Evolutionary conservation across 2,113 vertebrate species (phyloP).

Genomic region (Austrofundulus limnaeus): DNA sequence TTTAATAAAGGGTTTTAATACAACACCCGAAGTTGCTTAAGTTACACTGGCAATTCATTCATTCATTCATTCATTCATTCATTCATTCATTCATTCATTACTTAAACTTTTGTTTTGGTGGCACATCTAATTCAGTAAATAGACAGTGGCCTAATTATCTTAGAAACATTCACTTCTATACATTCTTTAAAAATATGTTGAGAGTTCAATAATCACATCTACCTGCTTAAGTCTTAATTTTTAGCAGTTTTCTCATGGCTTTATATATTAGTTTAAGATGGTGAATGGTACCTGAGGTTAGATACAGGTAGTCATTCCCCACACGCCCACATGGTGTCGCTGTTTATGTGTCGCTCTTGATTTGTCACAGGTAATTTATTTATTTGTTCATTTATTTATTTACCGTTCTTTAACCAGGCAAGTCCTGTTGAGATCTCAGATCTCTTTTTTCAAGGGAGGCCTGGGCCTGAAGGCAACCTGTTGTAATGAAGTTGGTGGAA

Average conservation of each 20-base stretch:
- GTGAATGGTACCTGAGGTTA: slow-evolving; percentile 6
- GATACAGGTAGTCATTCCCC: slow-evolving; percentile 13
- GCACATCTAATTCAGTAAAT: neutral
- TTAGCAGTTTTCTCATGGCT: neutral
- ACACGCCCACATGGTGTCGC: slow-evolving; percentile 60
- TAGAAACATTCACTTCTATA: neutral
- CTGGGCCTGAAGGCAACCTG: too few species aligned
- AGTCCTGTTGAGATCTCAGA: too few species aligned
- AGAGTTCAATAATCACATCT: neutral
- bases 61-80: slow-evolving; percentile 8
- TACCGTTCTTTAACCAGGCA: too few species aligned
- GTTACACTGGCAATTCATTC: neutral
- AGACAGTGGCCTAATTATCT: neutral
- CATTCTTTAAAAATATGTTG: neutral
- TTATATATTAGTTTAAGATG: neutral
- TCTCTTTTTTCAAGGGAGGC: too few species aligned
- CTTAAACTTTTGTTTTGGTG: neutral
- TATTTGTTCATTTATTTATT: too few species aligned
- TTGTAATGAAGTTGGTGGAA: too few species aligned
- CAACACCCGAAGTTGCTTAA: too few species aligned
- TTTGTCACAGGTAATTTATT: neutral
- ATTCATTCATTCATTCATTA: slow-evolving; percentile 14
- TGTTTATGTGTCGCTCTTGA: slow-evolving; percentile 19
- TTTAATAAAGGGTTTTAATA: too few species aligned
- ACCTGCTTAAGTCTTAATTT: neutral